phyloP scores from a whole-genome alignment of 2,888 invertebrate species.

The Drosophila tanythrix region DNA sequence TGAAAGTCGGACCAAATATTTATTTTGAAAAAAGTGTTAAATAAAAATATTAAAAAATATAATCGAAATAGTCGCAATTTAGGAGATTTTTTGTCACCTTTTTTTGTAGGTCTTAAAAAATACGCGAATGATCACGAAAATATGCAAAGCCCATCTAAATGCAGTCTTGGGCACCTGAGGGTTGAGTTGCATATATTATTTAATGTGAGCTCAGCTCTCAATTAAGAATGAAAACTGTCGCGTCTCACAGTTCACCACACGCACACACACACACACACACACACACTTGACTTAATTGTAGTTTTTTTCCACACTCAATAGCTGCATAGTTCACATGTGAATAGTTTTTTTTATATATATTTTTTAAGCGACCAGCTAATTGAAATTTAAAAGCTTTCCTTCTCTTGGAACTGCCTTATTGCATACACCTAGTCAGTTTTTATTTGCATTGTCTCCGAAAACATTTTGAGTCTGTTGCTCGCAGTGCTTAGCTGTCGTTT shows the following conservation, averaged over 20 bases:
- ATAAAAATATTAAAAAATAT: not conserved
- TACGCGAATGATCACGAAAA: not conserved
- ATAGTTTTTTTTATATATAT: not conserved
- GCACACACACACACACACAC: not conserved
- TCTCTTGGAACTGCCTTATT: not conserved
- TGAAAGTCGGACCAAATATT: not conserved
- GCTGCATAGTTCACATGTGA: slow-evolving; percentile 4
- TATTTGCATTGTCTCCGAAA: slow-evolving; percentile 11
- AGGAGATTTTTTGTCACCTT: not conserved
- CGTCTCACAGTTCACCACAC: slow-evolving; percentile 1
- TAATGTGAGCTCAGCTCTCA: slow-evolving; percentile 1
- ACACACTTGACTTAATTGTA: slow-evolving; percentile 24
- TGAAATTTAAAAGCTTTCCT: slow-evolving; percentile 5
- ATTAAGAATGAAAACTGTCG: slow-evolving; percentile 33
- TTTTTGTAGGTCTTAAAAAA: not conserved
- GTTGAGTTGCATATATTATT: not conserved
- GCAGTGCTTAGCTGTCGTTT: not conserved
- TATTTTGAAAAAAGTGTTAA: not conserved
- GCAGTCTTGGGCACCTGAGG: not conserved
- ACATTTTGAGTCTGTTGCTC: not conserved
- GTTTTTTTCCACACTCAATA: slow-evolving; percentile 2
- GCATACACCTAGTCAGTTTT: not conserved
- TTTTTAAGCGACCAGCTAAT: slow-evolving; percentile 22
- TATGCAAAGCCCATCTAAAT: not conserved
- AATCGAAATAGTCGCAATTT: not conserved